phyloP scores from a whole-genome alignment of 2,888 invertebrate genomes.

The Drosophila nr. fundita region DNA sequence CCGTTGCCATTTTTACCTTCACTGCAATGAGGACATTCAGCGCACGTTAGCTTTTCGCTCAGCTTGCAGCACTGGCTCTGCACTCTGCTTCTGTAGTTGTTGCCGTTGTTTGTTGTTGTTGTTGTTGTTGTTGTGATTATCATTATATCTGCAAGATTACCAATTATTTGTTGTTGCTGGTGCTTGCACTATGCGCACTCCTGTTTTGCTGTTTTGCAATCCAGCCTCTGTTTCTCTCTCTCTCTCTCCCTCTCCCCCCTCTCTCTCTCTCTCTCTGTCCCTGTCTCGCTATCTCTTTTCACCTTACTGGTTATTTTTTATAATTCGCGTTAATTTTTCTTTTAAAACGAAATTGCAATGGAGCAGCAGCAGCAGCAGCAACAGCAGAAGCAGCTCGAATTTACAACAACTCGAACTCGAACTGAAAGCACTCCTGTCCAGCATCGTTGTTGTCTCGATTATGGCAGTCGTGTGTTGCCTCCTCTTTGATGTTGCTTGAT shows the following conservation, averaged over 20 bases:
- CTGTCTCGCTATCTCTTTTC: constrained; percentile 10
- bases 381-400: constrained; percentile 27
- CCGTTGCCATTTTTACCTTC: constrained; percentile 67
- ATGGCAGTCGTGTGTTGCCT: constrained; percentile 76
- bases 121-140: constrained; percentile 71
- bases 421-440: constrained; percentile 40
- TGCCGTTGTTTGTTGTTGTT: constrained; percentile 31
- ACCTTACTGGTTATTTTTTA: constrained; percentile 67
- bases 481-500: constrained; percentile 72
- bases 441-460: constrained; percentile 70
- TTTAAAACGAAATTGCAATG: constrained; percentile 77
- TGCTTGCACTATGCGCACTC: constrained; percentile 61
- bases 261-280: background rate
- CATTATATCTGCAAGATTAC: constrained; percentile 76
- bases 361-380: constrained; percentile 44
- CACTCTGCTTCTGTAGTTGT: constrained; percentile 34
- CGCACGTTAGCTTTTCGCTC: constrained; percentile 67
- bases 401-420: constrained; percentile 25
- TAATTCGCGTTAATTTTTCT: constrained; percentile 79
- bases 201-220: constrained; percentile 30
- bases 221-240: constrained; percentile 8
- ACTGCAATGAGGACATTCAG: constrained; percentile 79
- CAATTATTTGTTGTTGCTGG: constrained; percentile 71
- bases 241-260: background rate
- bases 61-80: constrained; percentile 17